Evolutionary conservation across 1,140 invertebrate species (phyloP).

Genomic region (Eurosta solidaginis): DNA sequence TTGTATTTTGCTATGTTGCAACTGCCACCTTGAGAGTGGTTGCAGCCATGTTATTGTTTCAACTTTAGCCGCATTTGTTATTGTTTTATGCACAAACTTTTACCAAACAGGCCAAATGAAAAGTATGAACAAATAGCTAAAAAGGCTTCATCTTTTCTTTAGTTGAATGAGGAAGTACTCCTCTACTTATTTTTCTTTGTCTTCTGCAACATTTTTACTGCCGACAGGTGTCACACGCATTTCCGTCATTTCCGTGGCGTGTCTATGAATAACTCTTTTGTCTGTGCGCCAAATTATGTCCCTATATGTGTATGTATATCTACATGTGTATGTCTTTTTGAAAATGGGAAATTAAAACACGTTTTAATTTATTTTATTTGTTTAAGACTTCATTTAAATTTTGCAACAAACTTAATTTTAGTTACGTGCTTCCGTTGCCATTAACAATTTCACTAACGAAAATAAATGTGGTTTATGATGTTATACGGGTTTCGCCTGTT

Average conservation of each 20-base stretch:
- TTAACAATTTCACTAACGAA: not conserved
- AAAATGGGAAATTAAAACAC: not conserved
- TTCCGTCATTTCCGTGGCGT: not conserved
- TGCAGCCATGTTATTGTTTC: not conserved
- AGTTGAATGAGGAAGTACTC: not conserved
- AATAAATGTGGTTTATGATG: not conserved
- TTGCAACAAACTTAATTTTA: not conserved
- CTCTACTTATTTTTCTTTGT: not conserved
- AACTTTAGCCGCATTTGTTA: not conserved
- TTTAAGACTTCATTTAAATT: not conserved
- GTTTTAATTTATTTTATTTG: not conserved
- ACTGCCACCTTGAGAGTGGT: not conserved
- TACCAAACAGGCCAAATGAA: not conserved
- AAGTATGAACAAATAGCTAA: not conserved
- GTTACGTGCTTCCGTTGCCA: not conserved
- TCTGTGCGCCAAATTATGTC: no score
- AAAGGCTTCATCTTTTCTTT: no score
- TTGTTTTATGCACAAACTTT: not conserved
- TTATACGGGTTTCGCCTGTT: not conserved
- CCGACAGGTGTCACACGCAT: slow-evolving; percentile 19
- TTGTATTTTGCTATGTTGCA: slow-evolving; percentile 1
- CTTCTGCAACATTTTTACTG: no score
- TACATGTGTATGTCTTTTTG: not conserved
- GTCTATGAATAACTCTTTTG: no score
- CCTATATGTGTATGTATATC: no score